These are phyloP conservation scores for Drosophila arawakana DNA, from an alignment of 1,140 invertebrate species.

Conservation along the genomic window DNA sequence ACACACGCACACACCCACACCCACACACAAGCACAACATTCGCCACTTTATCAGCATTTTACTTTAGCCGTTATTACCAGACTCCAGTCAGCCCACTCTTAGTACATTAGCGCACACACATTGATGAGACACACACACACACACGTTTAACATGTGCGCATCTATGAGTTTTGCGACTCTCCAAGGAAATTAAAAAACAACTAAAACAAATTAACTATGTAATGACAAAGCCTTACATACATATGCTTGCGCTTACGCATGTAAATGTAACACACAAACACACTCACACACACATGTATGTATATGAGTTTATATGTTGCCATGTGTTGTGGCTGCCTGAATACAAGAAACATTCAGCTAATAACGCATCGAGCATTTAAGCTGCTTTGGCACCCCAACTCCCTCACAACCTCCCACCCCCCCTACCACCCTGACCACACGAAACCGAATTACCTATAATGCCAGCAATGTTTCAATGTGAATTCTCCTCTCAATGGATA, in stretches of 20 bases:
- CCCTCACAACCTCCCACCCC: neutral
- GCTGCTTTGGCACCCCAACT: neutral
- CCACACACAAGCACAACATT: conserved; percentile 18
- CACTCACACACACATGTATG: neutral
- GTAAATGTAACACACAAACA: no score
- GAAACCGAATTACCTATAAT: conserved; percentile 73
- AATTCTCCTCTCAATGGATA: conserved; percentile 12
- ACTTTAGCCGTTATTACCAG: conserved; percentile 78
- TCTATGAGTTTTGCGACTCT: conserved; percentile 76
- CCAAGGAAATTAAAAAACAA: conserved; percentile 83
- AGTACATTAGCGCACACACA: conserved; percentile 63
- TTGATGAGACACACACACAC: neutral
- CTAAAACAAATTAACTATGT: conserved; percentile 83
- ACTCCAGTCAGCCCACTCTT: conserved; percentile 42
- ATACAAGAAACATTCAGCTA: conserved; percentile 41
- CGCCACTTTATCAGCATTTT: conserved; percentile 82
- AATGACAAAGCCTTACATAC: conserved; percentile 76
- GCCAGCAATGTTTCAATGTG: conserved; percentile 38
- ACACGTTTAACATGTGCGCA: conserved; percentile 37
- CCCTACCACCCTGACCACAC: neutral
- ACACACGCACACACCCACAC: neutral
- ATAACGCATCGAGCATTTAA: conserved; percentile 67
- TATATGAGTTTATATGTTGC: neutral
- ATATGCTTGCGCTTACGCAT: conserved; percentile 9
- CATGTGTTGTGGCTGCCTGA: conserved; percentile 3